Evolutionary conservation across 2,113 vertebrate species (phyloP).

Genomic region (Hemiprocne comata): DNA sequence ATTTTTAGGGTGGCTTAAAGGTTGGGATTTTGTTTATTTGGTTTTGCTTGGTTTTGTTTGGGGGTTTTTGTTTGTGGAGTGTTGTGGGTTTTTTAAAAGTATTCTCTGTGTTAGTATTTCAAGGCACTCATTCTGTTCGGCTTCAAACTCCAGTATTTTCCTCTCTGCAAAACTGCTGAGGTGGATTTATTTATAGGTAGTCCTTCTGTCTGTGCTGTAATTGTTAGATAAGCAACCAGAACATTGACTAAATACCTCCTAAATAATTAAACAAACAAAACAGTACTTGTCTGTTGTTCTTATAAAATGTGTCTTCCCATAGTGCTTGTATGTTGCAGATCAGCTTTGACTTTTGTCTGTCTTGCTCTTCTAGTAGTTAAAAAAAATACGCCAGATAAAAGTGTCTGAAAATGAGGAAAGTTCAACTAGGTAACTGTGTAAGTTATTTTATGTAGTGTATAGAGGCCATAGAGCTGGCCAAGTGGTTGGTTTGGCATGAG

Average conservation of each 20-base stretch:
- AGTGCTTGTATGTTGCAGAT: not conserved
- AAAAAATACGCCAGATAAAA: not conserved
- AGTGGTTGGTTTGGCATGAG: not conserved
- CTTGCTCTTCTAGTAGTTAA: not conserved
- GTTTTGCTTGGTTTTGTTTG: not conserved
- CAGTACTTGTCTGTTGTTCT: not conserved
- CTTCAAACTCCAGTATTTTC: not conserved
- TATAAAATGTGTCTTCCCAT: not conserved
- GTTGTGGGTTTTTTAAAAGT: not conserved
- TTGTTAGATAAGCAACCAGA: not conserved
- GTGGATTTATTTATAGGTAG: not conserved
- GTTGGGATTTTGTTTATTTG: not conserved
- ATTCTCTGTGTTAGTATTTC: conserved; percentile 4
- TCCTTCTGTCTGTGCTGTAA: conserved; percentile 20
- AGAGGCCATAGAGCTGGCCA: not conserved
- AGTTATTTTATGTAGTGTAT: not conserved
- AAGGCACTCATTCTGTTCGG: not conserved
- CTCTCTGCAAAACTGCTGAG: not conserved
- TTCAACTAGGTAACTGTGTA: not conserved
- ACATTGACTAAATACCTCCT: not conserved
- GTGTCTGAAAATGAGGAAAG: not conserved
- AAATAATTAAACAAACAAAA: not conserved
- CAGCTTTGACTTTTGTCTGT: not conserved
- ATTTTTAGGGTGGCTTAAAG: not conserved
- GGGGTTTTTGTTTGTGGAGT: not conserved